Evolutionary conservation across 2,113 vertebrate species (phyloP), one percentile per base, ranked within the genome.

Genomic region (Lamprotornis superbus): DNA sequence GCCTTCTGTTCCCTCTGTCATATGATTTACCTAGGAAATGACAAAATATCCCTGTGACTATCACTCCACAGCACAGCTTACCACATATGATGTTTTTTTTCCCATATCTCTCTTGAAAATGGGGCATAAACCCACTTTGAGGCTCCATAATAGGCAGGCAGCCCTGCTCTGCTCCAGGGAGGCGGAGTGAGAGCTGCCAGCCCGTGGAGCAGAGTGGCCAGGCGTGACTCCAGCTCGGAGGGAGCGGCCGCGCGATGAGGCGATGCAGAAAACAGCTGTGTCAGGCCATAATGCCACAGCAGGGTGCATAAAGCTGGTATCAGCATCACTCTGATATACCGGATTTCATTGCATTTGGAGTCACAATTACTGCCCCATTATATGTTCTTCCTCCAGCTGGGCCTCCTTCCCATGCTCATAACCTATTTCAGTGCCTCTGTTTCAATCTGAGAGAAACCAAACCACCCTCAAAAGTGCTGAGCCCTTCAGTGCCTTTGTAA

Each of bases 221-320:
- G 73, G 64, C 31, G 2, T 1, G 47, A 9, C 40, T 80, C 57
- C 63, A 80, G 44, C 39, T 76, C 68, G 3, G 24, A 68, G 40
- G 53, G 35, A 88, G 63, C 0, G 1, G n/a, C 57, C 13, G 3
- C 1, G 22, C 31, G 9, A 9, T 12, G 37, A 60, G n/a, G 44
- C 0, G 0, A 44, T 44, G 27, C 53, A 83, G 35, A 85, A 93
- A 90, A 73, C 39, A 65, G n/a, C 59, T 88, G 46, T 64, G 49
- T 91, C 82, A 87, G 78, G 57, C 55, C 61, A 52, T 21, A 85
- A 59, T 50, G 61, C 33, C 56, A 75, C 56, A 71, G 60, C 35
- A 30, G 7, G 20, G 37, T 74, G 56, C 55, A 53, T 46, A 89
- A 61, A 74, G 83, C 68, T 89, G 52, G 16, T 67, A 57, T 83